These are phyloP conservation scores for Brachionus sp. DNA, from an alignment of 1,140 invertebrate species.

Conservation along the genomic window DNA sequence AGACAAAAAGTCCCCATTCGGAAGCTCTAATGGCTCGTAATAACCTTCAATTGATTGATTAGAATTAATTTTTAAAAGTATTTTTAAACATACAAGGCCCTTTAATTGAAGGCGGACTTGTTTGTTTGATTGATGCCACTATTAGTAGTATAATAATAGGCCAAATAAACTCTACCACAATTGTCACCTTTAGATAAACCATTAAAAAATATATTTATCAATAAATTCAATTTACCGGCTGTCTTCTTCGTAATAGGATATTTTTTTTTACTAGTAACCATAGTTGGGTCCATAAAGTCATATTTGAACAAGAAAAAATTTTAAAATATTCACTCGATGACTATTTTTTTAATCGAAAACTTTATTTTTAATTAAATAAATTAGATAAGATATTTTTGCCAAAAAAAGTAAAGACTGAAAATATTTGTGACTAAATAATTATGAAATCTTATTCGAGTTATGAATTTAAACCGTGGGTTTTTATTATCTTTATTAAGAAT, in stretches of 20 bases:
- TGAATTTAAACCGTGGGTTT: background rate
- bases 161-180: slow-evolving; percentile 35
- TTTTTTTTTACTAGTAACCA: slow-evolving; percentile 50
- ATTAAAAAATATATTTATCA: background rate
- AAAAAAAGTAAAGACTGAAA: too few relatives aligned
- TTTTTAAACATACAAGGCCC: slow-evolving; percentile 15
- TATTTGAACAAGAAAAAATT: background rate
- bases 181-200: background rate
- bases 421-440: too few relatives aligned
- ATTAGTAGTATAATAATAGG: slow-evolving; percentile 33
- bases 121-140: slow-evolving; percentile 24
- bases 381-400: too few relatives aligned
- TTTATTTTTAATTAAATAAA: background rate
- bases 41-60: background rate
- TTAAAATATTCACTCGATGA: background rate
- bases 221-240: slow-evolving; percentile 48
- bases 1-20: slow-evolving; percentile 44
- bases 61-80: background rate
- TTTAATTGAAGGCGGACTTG: slow-evolving; percentile 1
- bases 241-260: slow-evolving; percentile 48
- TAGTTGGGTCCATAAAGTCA: slow-evolving; percentile 47
- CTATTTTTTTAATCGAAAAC: background rate
- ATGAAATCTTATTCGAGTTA: too few relatives aligned
- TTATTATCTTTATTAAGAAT: background rate
- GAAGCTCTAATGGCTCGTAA: slow-evolving; percentile 23